These are phyloP conservation scores for Delphinus delphis DNA, from an alignment of 2,113 vertebrate genomes.

Conservation along the genomic window DNA sequence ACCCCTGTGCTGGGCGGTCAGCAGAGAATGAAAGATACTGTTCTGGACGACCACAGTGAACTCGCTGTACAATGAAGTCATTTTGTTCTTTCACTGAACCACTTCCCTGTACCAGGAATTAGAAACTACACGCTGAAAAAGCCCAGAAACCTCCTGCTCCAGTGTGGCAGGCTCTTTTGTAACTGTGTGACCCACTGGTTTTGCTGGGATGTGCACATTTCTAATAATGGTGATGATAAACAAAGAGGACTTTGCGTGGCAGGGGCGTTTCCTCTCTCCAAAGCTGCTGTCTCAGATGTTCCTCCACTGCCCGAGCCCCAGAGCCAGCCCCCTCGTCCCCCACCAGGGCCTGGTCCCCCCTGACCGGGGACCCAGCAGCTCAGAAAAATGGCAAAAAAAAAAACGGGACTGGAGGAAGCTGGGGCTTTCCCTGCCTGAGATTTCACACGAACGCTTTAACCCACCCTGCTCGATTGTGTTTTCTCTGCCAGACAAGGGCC, in stretches of 20 bases:
- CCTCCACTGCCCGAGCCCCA: not conserved
- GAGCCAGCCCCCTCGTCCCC: not conserved
- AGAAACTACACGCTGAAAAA: not conserved
- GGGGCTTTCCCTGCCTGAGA: not conserved
- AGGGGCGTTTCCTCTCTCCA: slow-evolving; percentile 37
- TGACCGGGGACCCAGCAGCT: not conserved
- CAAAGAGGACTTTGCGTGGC: slow-evolving; percentile 62
- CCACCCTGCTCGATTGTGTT: not conserved
- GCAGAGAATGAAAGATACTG: not conserved
- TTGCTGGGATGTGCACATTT: slow-evolving; percentile 73
- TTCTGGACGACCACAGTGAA: not conserved
- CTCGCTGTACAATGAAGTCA: not conserved
- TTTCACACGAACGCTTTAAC: not conserved
- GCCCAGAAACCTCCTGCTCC: slow-evolving; percentile 50
- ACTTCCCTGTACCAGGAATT: slow-evolving; percentile 36
- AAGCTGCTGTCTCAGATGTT: slow-evolving; percentile 70
- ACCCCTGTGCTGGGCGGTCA: not conserved
- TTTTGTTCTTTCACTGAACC: not conserved
- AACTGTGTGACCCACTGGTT: slow-evolving; percentile 54
- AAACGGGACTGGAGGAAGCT: not conserved
- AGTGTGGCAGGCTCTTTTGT: slow-evolving; percentile 33
- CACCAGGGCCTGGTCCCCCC: not conserved
- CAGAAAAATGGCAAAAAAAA: not conserved
- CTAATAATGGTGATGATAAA: slow-evolving; percentile 44
- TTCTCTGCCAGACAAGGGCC: not conserved